Base-by-base conservation (phyloP, 2,888 invertebrate genomes). In the Bhutanitis thaidina region DNA sequence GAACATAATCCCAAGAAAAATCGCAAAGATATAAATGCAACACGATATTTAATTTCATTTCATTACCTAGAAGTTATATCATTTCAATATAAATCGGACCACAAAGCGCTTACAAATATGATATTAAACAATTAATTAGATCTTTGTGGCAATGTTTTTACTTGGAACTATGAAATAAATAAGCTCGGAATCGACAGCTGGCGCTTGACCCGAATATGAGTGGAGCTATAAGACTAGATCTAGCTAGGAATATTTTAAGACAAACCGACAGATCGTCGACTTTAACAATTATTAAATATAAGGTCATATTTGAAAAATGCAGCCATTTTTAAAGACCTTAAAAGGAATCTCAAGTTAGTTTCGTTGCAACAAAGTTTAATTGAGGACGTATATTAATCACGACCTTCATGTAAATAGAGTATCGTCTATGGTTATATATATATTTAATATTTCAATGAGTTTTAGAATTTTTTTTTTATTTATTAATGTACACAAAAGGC, bases 151-250 rank as follows among this genome's bases (percentile, higher is more conserved):
- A 39, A 49, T 44, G 56, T 55, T 56, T 55, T 37, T 37, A 36
- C 45, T 51, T 44, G 43, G 56, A 60, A 36, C 25, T 58, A 61
- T 52, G 16, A 34, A 34, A 34, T 12, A 55, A 60, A 67, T 62
- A 58, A 62, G 65, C 61, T 57, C 54, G 59, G 55, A 59, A 53
- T 51, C 64, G 40, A 51, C 58, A 71, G 68, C 67, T 72, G 72
- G 66, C 64, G 58, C 56, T 56, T 69, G 71, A 72, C 71, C 71
- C 64, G 58, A 67, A 67, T 69, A 45, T 51, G 40, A 45, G 16
- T 29, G 15, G 13, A 40, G 44, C n/a, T n/a, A n/a, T n/a, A n/a
- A n/a, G n/a, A n/a, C n/a, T n/a, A n/a, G n/a, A n/a, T 32, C 39
- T 39, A 10, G 34, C 32, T 10, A 12, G 16, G 43, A 44, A 35